Evolutionary conservation across 2,797 vertebrate species (phyloP), one percentile per base, ranked within the genome.

Genomic region (Pantherophis alleghaniensis): DNA sequence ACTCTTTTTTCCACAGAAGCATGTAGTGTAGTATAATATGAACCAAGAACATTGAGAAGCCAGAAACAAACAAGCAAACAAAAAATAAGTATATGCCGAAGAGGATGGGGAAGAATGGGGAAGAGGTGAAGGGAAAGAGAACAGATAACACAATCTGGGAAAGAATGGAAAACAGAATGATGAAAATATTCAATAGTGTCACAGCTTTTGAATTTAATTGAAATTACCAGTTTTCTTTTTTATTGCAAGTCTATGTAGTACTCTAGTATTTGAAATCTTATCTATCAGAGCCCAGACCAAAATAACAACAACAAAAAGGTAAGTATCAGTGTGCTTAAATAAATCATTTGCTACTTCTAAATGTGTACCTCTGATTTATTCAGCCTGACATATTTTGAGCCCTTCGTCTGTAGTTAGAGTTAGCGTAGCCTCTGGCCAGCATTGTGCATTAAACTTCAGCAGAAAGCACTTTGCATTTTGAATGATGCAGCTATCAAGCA

Each of bases 401-500:
- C 51, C 1, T 12, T 55, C 1, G 13, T 94, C 56, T 32, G 63
- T 93, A 42, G 51, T 16, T 87, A 90, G 22, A 32, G 2, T 3
- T 22, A 37, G 60, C 74, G 20, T 20, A 37, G 32, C 32, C 20
- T 32, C 6, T 86, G 59, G 42, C 51, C 1, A 24, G 13, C 37
- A 53, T 13, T 22, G 20, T 26, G 7, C 63, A 90, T 91, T 86
- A 61, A 47, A 22, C 28, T 61, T 3, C 37, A 16, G 11, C n/a
- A 16, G 89, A 89, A 79, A 88, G 61, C 37, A n/a, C 59, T 28
- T 83, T 66, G 69, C 47, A 57, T 0, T 7, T 56, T 24, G 86
- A 0, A 0, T 37, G 16, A 20, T 89, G 0, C 0, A 0, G 47
- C 28, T 93, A 55, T 63, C 37, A 94, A 93, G 57, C 1, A 42